Percentiles rank a stretch among this genome's conserved stretches.
Evolutionary conservation across 2,113 vertebrate species (phyloP).

Genomic region (Lutjanus erythropterus): DNA sequence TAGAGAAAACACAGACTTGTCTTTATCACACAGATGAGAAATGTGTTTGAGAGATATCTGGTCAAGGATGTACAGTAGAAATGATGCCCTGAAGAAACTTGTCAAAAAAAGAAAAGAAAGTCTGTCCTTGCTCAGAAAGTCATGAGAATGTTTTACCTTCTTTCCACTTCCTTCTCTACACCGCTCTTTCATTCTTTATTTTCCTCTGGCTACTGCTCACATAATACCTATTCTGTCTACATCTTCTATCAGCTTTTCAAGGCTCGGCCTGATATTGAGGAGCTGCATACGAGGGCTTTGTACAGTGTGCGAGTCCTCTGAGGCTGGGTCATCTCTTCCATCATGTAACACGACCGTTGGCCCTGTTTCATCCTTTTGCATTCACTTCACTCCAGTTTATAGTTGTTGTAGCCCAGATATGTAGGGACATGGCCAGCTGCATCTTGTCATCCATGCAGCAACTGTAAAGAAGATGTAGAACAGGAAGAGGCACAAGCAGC

Average conservation of each 20-base stretch:
- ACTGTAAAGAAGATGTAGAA: not conserved
- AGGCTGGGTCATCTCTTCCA: not conserved
- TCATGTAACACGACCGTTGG: conserved; percentile 2
- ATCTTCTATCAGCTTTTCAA: conserved; percentile 20
- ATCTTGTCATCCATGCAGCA: conserved; percentile 8
- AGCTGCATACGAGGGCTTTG: conserved; percentile 1
- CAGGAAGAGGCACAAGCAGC: not conserved
- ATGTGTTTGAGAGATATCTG: not conserved
- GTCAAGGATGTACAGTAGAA: not conserved
- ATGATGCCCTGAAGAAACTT: conserved; percentile 6
- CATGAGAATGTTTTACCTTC: not conserved
- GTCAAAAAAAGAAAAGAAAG: not conserved
- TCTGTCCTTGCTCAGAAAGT: conserved; percentile 24
- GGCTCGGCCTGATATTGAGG: conserved; percentile 1
- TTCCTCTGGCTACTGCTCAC: conserved; percentile 18
- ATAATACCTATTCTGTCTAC: conserved; percentile 7
- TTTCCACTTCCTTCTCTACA: conserved; percentile 2
- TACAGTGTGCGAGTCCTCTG: not conserved
- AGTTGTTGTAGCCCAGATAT: not conserved
- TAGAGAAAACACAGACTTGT: not conserved
- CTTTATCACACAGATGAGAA: not conserved
- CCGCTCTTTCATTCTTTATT: conserved; percentile 10
- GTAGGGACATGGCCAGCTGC: conserved; percentile 14
- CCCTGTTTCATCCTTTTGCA: conserved; percentile 19
- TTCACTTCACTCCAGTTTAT: conserved; percentile 9